Evolutionary conservation across 2,888 invertebrate genomes (phyloP).

Genomic region (Desoria tigrina): DNA sequence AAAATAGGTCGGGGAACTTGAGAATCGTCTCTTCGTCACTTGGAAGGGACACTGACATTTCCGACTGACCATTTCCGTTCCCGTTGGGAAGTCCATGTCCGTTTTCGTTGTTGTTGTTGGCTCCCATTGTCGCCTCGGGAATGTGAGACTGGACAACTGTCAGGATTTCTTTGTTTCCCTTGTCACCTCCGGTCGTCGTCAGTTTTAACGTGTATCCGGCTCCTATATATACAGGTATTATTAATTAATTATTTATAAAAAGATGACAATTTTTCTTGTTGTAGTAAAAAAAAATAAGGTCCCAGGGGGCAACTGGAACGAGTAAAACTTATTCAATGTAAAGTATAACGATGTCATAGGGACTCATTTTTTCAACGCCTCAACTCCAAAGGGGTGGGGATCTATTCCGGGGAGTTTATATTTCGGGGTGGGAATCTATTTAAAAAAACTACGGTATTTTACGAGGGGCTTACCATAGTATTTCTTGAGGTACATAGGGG

Average conservation of each 20-base stretch:
- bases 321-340: no score
- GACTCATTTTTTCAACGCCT: no score
- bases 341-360: no score
- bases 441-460: neutral
- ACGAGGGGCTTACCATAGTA: conserved; percentile 56
- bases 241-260: neutral
- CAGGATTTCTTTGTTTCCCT: conserved; percentile 15
- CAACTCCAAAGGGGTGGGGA: no score
- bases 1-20: conserved; percentile 65
- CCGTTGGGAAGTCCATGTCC: neutral
- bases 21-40: conserved; percentile 55
- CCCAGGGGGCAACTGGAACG: neutral
- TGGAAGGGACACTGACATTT: conserved; percentile 48
- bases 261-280: no score
- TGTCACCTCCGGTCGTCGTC: conserved; percentile 47
- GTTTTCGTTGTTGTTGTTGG: neutral
- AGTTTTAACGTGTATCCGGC: conserved; percentile 78
- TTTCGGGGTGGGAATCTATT: no score
- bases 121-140: neutral
- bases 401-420: no score
- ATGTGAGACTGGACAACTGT: conserved; percentile 11
- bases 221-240: conserved; percentile 59
- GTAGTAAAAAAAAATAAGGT: neutral
- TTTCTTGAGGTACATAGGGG: conserved; percentile 78
- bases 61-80: conserved; percentile 8